phyloP scores from a whole-genome alignment of 2,888 invertebrate genomes.

The Oscheius myriophilus region DNA sequence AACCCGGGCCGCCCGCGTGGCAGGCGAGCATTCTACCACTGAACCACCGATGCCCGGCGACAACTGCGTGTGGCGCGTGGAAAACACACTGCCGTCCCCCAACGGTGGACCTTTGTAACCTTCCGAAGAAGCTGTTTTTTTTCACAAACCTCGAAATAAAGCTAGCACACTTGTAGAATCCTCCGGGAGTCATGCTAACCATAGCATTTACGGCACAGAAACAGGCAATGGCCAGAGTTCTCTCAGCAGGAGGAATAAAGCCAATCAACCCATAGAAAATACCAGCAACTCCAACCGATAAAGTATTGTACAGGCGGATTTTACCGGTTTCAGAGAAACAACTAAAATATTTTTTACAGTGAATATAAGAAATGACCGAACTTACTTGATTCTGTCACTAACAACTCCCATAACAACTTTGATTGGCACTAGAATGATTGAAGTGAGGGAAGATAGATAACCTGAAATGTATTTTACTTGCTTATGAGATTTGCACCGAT shows the following conservation, averaged over 20 bases:
- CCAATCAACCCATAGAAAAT: constrained; percentile 40
- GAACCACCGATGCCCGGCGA: constrained; percentile 46
- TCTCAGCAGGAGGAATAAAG: constrained; percentile 22
- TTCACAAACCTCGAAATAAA: constrained; percentile 28
- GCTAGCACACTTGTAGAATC: constrained; percentile 66
- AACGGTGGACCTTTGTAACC: too few relatives aligned
- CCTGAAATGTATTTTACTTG: too few relatives aligned
- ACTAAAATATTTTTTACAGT: constrained; percentile 9
- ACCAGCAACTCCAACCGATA: constrained; percentile 56
- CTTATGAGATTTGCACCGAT: too few relatives aligned
- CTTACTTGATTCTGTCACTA: constrained; percentile 22
- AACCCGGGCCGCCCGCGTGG: constrained; percentile 55
- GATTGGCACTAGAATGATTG: constrained; percentile 19
- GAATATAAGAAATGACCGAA: not conserved
- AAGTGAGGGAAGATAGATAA: constrained; percentile 21
- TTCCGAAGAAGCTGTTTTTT: too few relatives aligned
- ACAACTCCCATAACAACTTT: constrained; percentile 24
- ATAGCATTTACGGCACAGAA: constrained; percentile 46
- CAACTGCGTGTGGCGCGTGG: too few relatives aligned
- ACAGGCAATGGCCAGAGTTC: constrained; percentile 13
- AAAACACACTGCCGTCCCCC: too few relatives aligned
- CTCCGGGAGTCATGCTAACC: constrained; percentile 64
- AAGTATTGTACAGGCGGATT: constrained; percentile 58
- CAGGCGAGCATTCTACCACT: constrained; percentile 57
- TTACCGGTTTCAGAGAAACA: constrained; percentile 47